Evolutionary conservation across 2,888 invertebrate species (phyloP), one percentile per base, ranked within the genome.

Genomic region (Drosophila neutralis): DNA sequence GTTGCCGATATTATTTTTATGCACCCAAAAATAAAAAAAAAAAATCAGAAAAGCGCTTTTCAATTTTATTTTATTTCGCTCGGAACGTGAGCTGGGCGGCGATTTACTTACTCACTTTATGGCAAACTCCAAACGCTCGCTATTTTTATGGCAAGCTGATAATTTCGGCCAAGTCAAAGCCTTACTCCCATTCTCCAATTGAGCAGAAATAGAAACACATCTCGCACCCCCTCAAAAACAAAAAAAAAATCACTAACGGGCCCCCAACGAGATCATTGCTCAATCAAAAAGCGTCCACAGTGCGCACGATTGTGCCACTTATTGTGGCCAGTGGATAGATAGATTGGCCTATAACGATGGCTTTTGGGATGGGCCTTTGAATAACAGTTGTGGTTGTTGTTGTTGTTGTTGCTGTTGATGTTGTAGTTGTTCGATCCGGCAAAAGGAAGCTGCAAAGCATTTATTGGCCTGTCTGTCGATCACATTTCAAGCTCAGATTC

Each of bases 281-380:
- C 86, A 88, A 88, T 90, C 90, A 83, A 83, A 88, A 78, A 82
- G 83, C 88, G 88, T 88, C 80, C 88, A 87, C 69, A 75, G 69
- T 61, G 68, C 76, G 82, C 88, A 88, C 88, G 88, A 88, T 82
- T 90, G 90, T 90, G 90, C 88, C 89, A 88, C 90, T 88, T 90
- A 85, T 78, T 84, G 87, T 82, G 87, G 82, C 76, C 77, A 78
- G 73, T 75, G 69, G 73, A 83, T 89, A 83, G 76, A 56, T 89
- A 87, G 79, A 78, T 78, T 69, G 81, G 48, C 59, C 79, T 62
- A 64, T 64, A 68, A 60, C 63, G 54, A 42, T 67, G 63, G 62
- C 56, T 53, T 56, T 61, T 53, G 70, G 56, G 72, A 66, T 80
- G 69, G 68, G 56, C 54, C n/a, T 64, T 63, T 42, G 54, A 29